A percentile compares a stretch with the other conserved stretches of the same genome.
Evolutionary conservation across 2,888 invertebrate genomes (phyloP).

Genomic region (Lagria hirta): DNA sequence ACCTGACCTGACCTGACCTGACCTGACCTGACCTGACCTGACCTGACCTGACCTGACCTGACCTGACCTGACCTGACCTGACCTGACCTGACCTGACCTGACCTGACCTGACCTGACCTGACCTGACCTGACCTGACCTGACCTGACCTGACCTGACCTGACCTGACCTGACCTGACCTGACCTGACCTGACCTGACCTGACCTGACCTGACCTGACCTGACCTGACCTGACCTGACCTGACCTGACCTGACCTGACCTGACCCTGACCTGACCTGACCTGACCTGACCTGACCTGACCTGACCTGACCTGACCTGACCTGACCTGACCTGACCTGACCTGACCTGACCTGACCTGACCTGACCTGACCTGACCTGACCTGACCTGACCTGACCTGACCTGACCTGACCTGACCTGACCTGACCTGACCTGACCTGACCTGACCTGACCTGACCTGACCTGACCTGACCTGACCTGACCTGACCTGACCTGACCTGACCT

Average conservation of each 20-base stretch:
- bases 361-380: constrained; percentile 9
- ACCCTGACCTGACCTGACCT: constrained; percentile 6
- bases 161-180: too few species aligned
- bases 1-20: too few species aligned
- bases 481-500: constrained; percentile 10
- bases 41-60: too few species aligned
- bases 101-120: too few species aligned
- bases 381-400: constrained; percentile 9
- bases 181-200: constrained; percentile 14
- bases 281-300: constrained; percentile 7
- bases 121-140: too few species aligned
- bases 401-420: constrained; percentile 9
- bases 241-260: too few species aligned
- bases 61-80: too few species aligned
- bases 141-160: too few species aligned
- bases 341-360: constrained; percentile 7
- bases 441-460: constrained; percentile 3
- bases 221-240: constrained; percentile 22
- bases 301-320: constrained; percentile 7
- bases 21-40: too few species aligned
- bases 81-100: too few species aligned
- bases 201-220: constrained; percentile 21
- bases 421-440: constrained; percentile 3
- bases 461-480: constrained; percentile 8
- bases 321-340: constrained; percentile 7